Base-by-base conservation (phyloP, 2,888 invertebrate species). In the Pardosa pseudoannulata region DNA sequence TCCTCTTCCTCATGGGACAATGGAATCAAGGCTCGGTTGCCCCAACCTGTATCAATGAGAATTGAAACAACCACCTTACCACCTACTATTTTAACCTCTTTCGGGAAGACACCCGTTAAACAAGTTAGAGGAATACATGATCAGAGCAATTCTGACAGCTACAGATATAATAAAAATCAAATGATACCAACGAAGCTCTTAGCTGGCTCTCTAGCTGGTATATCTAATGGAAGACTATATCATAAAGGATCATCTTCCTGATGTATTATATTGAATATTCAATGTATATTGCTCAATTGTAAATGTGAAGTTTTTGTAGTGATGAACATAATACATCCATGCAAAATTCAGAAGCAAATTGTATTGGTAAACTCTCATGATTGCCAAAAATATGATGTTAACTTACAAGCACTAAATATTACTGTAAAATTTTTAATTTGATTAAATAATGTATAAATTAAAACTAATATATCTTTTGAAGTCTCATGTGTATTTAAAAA, bases 81-180 rank as follows among this genome's bases (percentile, higher is more conserved):
- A 0, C 87, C 87, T 13, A 81, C 87, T 11, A 88, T 88, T 27
- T 27, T 88, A 27, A 88, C 87, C 1, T 88, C 87, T 46, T 88
- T 88, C 36, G 81, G 79, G 23, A 88, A 82, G 39, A 82, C 87
- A 3, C 79, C 79, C 9, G 80, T 79, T 0, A 87, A 80, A 39
- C 80, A 74, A n/a, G 23, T 39, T n/a, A 73, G 46, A 16, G 32
- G 16, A 39, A 0, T 31, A 6, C 70, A 71, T 19, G 79, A 75
- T 13, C 62, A 32, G 6, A 80, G 71, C 36, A 23, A 31, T 29
- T 74, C 79, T 2, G 76, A 74, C 46, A 74, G 29, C 31, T 86
- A 86, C 28, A 79, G 85, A 65, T 74, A 76, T 16, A 68, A 79
- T 68, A 75, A 64, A 23, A 87, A 50, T 70, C 86, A 87, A 50